Base-by-base conservation (phyloP, 2,888 invertebrate genomes). In the Perithous albicinctus region DNA sequence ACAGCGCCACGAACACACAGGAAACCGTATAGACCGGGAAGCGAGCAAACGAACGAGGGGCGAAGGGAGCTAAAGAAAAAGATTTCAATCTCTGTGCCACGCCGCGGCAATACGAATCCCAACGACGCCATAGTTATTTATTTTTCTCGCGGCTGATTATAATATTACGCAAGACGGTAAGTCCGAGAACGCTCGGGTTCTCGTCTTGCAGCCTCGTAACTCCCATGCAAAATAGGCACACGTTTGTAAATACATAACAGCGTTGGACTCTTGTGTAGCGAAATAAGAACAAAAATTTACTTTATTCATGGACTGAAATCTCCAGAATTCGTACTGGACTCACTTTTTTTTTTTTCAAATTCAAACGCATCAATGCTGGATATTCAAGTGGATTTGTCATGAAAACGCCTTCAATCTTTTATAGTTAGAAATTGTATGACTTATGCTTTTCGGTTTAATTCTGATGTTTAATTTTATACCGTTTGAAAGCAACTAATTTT, bases 81-180 rank as follows among this genome's bases (percentile, higher is more conserved):
- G 82, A 78, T 82, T 61, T 23, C 59, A 72, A 82, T 82, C 82
- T 82, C 72, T 81, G 46, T 66, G 74, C 38, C 66, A 70, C 43
- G 61, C n/a, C 48, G n/a, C n/a, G 66, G 46, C 70, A 64, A 73
- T 74, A 74, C 78, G 70, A 69, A 77, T 69, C 51, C 67, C 54
- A 20, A 48, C 63, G 73, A 38, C 86, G 86, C 82, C 84, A 82
- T 83, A 83, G 86, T 87, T 90, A 87, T 90, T 89, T 89, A 89
- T 90, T 89, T 88, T 88, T 87, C 86, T 83, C 73, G 26, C 79
- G 80, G 85, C 86, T 88, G 88, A 90, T 90, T 89, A 88, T 89
- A 90, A 90, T 90, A 90, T 90, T 91, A 88, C 90, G 89, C 88
- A 90, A 88, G 85, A 70, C 75, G 73, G 54, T 29, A 85, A 84